Base-by-base conservation (phyloP, 2,888 invertebrate genomes). In the Cinara cedri region DNA sequence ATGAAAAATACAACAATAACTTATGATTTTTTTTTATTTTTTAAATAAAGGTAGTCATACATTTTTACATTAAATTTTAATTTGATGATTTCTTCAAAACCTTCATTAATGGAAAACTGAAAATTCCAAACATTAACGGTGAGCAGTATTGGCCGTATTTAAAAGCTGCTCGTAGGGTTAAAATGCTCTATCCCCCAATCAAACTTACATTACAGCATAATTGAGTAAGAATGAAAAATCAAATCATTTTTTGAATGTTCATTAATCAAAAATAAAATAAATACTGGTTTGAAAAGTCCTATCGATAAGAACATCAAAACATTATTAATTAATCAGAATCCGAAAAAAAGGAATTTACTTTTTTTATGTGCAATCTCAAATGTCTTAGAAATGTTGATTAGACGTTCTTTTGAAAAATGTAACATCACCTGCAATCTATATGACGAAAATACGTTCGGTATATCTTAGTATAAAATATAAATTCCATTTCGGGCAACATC, bases 181-280 rank as follows among this genome's bases (percentile, higher is more conserved):
- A 55, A 8, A 51, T 68, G 24, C 16, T 4, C 4, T 6, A 51
- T 51, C 51, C 68, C 6, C 9, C 46, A 11, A 51, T 19, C 24
- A 14, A 19, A 1, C 1, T 16, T 6, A n/a, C n/a, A 19, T 24
- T 24, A 3, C n/a, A 1, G 2, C 13, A n/a, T n/a, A n/a, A n/a
- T 6, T 68, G 68, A 51, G 68, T 68, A 49, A 68, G 49, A 68
- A 44, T n/a, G n/a, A n/a, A n/a, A n/a, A n/a, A n/a, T 44, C 21
- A 1, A 34, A 6, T 44, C 14, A 14, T 1, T 65, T 44, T 24
- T 3, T 2, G 13, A 11, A 26, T 9, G 4, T 44, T 63, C 14
- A 42, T 19, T 3, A 11, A 63, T n/a, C n/a, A n/a, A n/a, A n/a
- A n/a, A n/a, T n/a, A 34, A 6, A 34, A 34, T n/a, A 34, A 34